These are phyloP conservation scores for Mola mola DNA, from an alignment of 2,113 vertebrate genomes.

Conservation along the genomic window DNA sequence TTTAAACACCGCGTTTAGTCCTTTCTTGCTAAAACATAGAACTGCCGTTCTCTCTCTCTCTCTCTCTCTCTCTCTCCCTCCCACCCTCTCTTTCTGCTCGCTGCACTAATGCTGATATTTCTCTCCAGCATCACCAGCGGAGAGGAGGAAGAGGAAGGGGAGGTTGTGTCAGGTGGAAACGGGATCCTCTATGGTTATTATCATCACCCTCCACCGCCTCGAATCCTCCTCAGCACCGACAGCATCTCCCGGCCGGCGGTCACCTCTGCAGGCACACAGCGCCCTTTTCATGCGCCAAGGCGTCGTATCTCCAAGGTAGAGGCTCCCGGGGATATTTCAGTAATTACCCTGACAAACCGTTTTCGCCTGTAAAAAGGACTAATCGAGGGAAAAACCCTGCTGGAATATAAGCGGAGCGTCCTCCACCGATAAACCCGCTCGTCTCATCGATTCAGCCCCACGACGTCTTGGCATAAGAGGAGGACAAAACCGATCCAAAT, in stretches of 20 bases:
- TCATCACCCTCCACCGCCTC: constrained; percentile 72
- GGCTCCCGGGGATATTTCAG: constrained; percentile 16
- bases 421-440: constrained; percentile 62
- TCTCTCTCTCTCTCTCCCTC: constrained; percentile 1
- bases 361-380: constrained; percentile 31
- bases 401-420: constrained; percentile 63
- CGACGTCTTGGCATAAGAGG: constrained; percentile 49
- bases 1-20: too few relatives aligned
- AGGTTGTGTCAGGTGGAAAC: constrained; percentile 73
- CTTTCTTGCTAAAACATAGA: too few relatives aligned
- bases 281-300: constrained; percentile 20
- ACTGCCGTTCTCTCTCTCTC: neutral
- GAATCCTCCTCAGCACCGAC: constrained; percentile 58
- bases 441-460: constrained; percentile 56
- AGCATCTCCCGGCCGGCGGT: constrained; percentile 56
- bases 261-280: constrained; percentile 47
- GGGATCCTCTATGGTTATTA: constrained; percentile 72
- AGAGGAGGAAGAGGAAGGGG: constrained; percentile 66
- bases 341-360: constrained; percentile 23
- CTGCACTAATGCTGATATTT: constrained; percentile 76
- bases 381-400: constrained; percentile 45
- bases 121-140: constrained; percentile 69
- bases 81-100: constrained; percentile 21
- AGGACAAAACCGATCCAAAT: constrained; percentile 36
- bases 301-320: constrained; percentile 16